phyloP scores from a whole-genome alignment of 1,140 invertebrate genomes.

The Drosophila lini region DNA sequence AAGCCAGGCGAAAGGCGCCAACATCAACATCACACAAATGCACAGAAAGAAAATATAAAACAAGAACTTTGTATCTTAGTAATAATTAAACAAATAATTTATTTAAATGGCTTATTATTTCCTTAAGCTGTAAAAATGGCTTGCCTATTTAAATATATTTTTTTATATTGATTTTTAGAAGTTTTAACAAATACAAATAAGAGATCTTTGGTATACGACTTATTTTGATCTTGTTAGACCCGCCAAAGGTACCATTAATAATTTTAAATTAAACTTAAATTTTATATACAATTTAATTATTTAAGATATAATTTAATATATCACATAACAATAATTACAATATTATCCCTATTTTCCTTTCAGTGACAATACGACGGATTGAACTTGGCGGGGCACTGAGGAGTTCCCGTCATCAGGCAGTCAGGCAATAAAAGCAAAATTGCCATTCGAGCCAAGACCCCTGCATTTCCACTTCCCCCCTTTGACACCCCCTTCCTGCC shows the following conservation, averaged over 20 bases:
- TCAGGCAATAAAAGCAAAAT: conserved; percentile 71
- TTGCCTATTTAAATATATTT: no score
- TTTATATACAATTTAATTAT: neutral
- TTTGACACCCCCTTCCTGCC: neutral
- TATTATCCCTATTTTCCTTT: neutral
- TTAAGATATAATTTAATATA: neutral
- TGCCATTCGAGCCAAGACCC: conserved; percentile 57
- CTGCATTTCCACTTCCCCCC: conserved; percentile 4
- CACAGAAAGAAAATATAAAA: neutral
- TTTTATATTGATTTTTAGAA: no score
- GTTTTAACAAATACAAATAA: no score
- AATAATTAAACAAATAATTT: neutral
- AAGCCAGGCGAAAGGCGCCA: conserved; percentile 54
- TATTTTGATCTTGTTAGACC: no score
- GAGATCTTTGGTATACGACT: no score
- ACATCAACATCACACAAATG: conserved; percentile 29
- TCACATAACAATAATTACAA: no score
- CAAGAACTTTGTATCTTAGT: no score
- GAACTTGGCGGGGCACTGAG: conserved; percentile 27
- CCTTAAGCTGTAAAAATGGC: neutral
- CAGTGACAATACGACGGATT: conserved; percentile 23
- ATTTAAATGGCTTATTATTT: neutral
- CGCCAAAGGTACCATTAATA: no score
- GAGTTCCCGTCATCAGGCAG: conserved; percentile 41
- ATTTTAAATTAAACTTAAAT: neutral